Evolutionary conservation across 2,888 invertebrate species (phyloP), one percentile per base, ranked within the genome.

Genomic region (Luperina nickerlii): DNA sequence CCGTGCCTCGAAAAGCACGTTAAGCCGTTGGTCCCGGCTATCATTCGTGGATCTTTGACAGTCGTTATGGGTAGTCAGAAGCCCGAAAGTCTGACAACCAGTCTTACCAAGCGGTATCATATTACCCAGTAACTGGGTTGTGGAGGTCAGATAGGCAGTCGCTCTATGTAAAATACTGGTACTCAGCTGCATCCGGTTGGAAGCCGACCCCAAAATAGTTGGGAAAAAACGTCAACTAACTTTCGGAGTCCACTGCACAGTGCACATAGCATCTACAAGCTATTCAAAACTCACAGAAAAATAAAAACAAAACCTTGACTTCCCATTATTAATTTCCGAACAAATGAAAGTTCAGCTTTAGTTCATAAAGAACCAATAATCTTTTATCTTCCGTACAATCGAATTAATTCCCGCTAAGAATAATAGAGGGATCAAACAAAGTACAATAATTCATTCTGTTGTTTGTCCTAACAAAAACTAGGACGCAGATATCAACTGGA

Each of bases 381-480:
- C 79, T 83, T 87, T 89, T 81, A 87, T 87, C 84, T 76, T 81
- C 83, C 71, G 74, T 83, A 73, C 73, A 81, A 75, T 80, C 74
- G 80, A 86, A 84, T 85, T 78, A 83, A 81, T 38, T n/a, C 71
- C 51, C 57, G 42, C 54, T 42, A 77, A 86, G 81, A 83, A 88
- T 84, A 89, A 89, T 81, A 67, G 70, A 73, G 67, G 71, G 63
- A 87, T 88, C 87, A 89, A 82, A 88, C 86, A 85, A 83, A 77
- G 69, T 78, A 77, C 76, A 76, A 88, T 88, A 87, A 89, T 85
- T 89, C 87, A 87, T 85, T 68, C 57, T 18, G 70, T 86, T 89
- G 87, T 89, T 89, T 86, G 78, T 87, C 76, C 86, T 75, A 81
- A 73, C 77, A 76, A 81, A 83, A 87, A 87, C 79, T 88, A 74